Evolutionary conservation across 1,140 invertebrate genomes (phyloP), one percentile per base, ranked within the genome.

Genomic region (Achroia grisella): DNA sequence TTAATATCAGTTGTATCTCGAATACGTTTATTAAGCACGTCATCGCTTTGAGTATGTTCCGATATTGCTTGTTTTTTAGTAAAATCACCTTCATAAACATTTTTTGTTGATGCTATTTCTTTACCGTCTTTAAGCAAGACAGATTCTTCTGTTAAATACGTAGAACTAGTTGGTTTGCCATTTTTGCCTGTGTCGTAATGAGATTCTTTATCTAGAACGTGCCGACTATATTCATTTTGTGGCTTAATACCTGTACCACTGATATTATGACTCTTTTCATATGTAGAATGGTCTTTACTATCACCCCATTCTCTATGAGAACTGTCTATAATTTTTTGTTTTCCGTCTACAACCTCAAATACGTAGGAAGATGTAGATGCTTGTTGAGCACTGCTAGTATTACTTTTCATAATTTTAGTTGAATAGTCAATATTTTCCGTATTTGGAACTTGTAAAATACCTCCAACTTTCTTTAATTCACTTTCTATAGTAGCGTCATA

Each of bases 261-360:
- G 28, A 85, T 46, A 39, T 74, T 64, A 39, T 83, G 79, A 53
- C 68, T 80, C 49, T 77, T 85, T 64, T 89, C 88, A 46, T 87
- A 74, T 11, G 87, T 86, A 12, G 75, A 74, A 45, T 82, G 78
- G n/a, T 86, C 76, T 52, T 88, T 74, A 37, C 72, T 85, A 43
- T 86, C 80, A 13, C 85, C 88, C 67, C 87, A 86, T 71, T 90
- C 88, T 56, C 88, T 79, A 36, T 88, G 87, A 47, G 84, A 81
- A 50, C 79, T 81, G 48, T 89, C 88, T 2, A 90, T 72, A 15
- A 89, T 71, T 44, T 71, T 71, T 67, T 89, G 87, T 59, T 89
- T 86, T 14, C 89, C 89, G 59, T 90, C 88, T 10, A 90, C 84
- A 13, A 89, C 82, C 78, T 89, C 87, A 50, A 89, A 73, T 2